Base-by-base conservation (phyloP, 2,113 vertebrate genomes). In the Brachypteracias leptosomus region DNA sequence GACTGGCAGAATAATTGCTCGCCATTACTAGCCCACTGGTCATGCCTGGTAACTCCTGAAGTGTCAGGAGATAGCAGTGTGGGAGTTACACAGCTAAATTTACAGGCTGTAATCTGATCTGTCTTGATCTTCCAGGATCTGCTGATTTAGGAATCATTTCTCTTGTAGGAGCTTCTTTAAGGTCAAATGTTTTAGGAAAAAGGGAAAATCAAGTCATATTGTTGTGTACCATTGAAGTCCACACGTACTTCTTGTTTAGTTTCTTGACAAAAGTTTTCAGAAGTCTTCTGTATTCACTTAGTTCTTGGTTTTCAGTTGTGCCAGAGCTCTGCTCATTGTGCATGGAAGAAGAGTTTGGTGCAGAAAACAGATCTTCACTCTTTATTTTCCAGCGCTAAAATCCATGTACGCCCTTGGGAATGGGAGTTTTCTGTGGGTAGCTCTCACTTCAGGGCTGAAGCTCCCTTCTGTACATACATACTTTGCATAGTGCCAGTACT, bases 71-170 rank as follows among this genome's bases (percentile, higher is more conserved):
- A 49, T 1, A 76, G 18, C 20, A 40, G 66, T 4, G 5, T 6
- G 3, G 26, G 16, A 88, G 21, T 15, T 36, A 19, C 22, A 16
- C 6, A 2, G 18, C 62, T n/a, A 19, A 51, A 40, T 71, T 66
- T 74, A 51, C 6, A 5, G 19, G 42, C 21, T 88, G 36, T 52
- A 78, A 57, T 57, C 24, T 57, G 25, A 16, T 31, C 5, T 52
- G 40, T 42, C 42, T 42, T 42, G 42, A 42, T 42, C 42, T 42
- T 42, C 11, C 94, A 47, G 84, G 91, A 88, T 96, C 96, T 40
- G 97, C 96, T 36, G 96, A 98, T 83, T 88, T 62, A 57, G 96
- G 96, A n/a, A 63, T 98, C 4, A 83, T 94, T 87, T 95, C 93
- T 58, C 75, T 98, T 51, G 82, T 55, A 77, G 78, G 97, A 57